Conservation (phyloP, 2,888 invertebrate species). For the Melieria omissa region DNA sequence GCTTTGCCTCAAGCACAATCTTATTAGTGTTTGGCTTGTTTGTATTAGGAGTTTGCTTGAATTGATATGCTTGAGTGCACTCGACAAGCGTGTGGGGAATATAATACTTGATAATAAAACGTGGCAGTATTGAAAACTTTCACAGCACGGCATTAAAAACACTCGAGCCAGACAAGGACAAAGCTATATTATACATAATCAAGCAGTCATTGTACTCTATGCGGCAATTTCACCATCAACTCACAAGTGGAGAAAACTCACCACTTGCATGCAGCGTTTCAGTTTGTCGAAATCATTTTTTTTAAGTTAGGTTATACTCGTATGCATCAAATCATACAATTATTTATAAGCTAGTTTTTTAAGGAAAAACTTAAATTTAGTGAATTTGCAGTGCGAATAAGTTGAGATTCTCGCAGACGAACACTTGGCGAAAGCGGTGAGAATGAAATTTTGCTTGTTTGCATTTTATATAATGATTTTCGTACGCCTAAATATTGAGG, state of each 20-base stretch:
- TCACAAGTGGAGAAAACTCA: constrained; percentile 28
- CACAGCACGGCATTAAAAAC: neutral
- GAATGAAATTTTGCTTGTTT: constrained; percentile 54
- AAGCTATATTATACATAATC: neutral
- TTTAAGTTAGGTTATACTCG: constrained; percentile 68
- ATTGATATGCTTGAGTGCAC: neutral
- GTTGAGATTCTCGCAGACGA: constrained; percentile 63
- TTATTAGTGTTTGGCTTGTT: no score
- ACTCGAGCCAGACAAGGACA: constrained; percentile 23
- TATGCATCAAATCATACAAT: constrained; percentile 68
- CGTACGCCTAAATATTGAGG: constrained; percentile 35
- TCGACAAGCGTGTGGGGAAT: neutral
- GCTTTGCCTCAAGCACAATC: no score
- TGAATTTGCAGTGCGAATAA: constrained; percentile 66
- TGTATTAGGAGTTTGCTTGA: neutral
- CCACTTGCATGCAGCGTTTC: constrained; percentile 36
- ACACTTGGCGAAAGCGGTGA: constrained; percentile 66
- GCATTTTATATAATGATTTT: constrained; percentile 46
- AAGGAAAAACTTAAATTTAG: constrained; percentile 67
- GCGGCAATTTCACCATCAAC: constrained; percentile 29
- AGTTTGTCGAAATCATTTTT: constrained; percentile 56
- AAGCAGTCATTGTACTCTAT: constrained; percentile 25
- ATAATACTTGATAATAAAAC: constrained; percentile 33
- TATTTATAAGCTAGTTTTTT: constrained; percentile 68
- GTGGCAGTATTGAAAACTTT: constrained; percentile 34